These are phyloP conservation scores for Acleris literana DNA, from an alignment of 2,888 invertebrate genomes.

Conservation along the genomic window DNA sequence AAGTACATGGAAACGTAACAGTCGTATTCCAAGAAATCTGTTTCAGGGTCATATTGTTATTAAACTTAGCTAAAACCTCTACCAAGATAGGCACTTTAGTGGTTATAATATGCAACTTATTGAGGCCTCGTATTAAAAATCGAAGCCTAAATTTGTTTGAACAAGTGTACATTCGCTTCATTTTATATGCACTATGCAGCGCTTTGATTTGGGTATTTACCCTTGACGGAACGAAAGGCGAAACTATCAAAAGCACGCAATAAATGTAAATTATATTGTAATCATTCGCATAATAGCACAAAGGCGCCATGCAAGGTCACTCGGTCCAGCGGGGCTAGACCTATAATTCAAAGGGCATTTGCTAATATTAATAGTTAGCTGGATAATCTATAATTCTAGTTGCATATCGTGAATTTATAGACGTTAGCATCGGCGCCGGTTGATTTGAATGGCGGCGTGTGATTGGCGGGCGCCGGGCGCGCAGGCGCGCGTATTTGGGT, in stretches of 20 bases:
- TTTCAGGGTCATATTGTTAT: too few species aligned
- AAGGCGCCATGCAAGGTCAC: slow-evolving; percentile 42
- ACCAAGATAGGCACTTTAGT: too few species aligned
- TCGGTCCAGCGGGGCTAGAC: slow-evolving; percentile 36
- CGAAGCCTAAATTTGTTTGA: too few species aligned
- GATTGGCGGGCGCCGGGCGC: slow-evolving; percentile 77
- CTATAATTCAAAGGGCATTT: slow-evolving; percentile 62
- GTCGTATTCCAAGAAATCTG: too few species aligned
- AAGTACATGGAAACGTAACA: too few species aligned
- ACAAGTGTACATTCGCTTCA: too few species aligned
- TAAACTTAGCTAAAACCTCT: too few species aligned
- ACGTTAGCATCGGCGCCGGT: slow-evolving; percentile 68
- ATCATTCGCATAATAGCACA: slow-evolving; percentile 32
- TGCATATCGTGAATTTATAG: slow-evolving; percentile 67
- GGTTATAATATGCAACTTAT: too few species aligned
- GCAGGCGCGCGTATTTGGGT: slow-evolving; percentile 74
- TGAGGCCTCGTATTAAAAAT: too few species aligned
- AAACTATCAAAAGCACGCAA: background rate
- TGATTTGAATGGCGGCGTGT: slow-evolving; percentile 71
- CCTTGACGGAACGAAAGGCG: background rate
- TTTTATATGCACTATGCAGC: background rate
- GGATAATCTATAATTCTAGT: slow-evolving; percentile 62
- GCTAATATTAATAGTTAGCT: slow-evolving; percentile 67
- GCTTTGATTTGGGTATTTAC: background rate
- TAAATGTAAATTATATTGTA: slow-evolving; percentile 32